phyloP scores from a whole-genome alignment of 2,888 invertebrate genomes.

The Ophonus ardosiacus region DNA sequence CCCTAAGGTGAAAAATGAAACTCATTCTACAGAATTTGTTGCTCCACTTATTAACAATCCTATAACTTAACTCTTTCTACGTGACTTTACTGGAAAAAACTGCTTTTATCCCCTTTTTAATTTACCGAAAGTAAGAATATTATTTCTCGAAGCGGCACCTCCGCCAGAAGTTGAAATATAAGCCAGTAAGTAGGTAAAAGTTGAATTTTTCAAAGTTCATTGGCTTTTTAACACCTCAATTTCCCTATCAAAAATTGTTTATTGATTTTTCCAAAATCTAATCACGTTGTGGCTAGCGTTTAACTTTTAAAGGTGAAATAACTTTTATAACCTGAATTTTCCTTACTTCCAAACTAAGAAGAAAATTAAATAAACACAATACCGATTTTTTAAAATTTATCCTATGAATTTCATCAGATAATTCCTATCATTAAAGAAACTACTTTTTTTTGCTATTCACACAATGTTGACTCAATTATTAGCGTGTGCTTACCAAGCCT shows the following conservation, averaged over 20 bases:
- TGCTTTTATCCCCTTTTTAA: background rate
- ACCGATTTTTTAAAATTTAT: too few relatives aligned
- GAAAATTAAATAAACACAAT: background rate
- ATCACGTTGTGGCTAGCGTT: constrained; percentile 17
- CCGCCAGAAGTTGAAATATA: background rate
- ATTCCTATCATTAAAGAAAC: too few relatives aligned
- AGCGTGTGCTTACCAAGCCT: too few relatives aligned
- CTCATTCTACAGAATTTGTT: background rate
- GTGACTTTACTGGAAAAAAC: background rate
- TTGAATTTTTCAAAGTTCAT: constrained; percentile 2
- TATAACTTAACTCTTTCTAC: background rate
- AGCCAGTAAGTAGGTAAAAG: background rate
- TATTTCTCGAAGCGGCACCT: background rate
- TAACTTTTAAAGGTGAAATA: constrained; percentile 9
- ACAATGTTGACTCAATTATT: too few relatives aligned
- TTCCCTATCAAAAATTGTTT: constrained; percentile 48
- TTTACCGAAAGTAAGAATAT: background rate
- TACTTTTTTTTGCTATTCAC: too few relatives aligned
- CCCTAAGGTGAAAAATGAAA: background rate
- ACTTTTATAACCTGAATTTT: constrained; percentile 20
- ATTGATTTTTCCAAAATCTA: constrained; percentile 35
- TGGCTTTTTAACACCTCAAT: constrained; percentile 8
- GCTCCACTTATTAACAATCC: background rate
- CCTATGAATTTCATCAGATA: background rate
- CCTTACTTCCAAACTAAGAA: background rate